Evolutionary conservation across 2,797 vertebrate species (phyloP), one percentile per base, ranked within the genome.

Genomic region (Alauda arvensis): DNA sequence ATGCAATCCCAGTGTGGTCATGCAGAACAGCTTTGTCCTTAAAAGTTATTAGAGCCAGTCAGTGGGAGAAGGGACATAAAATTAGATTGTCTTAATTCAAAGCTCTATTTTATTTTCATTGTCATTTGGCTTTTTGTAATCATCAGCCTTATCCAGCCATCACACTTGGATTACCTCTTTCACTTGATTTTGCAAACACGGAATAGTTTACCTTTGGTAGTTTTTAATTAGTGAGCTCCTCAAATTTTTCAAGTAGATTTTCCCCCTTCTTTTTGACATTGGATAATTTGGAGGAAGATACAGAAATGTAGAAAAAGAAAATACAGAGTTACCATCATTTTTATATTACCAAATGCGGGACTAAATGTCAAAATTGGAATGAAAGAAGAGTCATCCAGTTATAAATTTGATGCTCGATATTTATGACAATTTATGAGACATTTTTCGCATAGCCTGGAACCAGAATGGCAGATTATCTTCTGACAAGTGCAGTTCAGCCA

Each of bases 21-120:
- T 87, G 93, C 83, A 85, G 83, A 94, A 93, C 77, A 85, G 16
- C 39, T 43, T 42, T 56, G 57, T 67, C 83, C 71, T 89, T 89
- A 76, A 14, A 83, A 85, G 68, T 84, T 75, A 90, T 89, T 87
- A 91, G 77, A 85, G 39, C 4, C 42, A 66, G 60, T 69, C 89
- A 90, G 90, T 87, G 89, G 85, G 85, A 94, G 89, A 90, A 81
- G n/a, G 33, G 60, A 91, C 87, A 89, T 83, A 88, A 92, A 88
- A 93, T 66, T 52, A 85, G 29, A 45, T 63, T 37, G 16, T 78
- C 60, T 91, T 69, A 77, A 92, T 87, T 87, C 79, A 72, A 72
- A 77, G 29, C 52, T 45, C 24, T 87, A 52, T 91, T 88, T 88
- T 90, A 78, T 85, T 90, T 91, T 77, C 66, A 48, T 80, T 91